A percentile compares a stretch with the other conserved stretches of the same genome.
Conservation (phyloP, 2,113 vertebrate species). For the Cyanoliseus patagonus region DNA sequence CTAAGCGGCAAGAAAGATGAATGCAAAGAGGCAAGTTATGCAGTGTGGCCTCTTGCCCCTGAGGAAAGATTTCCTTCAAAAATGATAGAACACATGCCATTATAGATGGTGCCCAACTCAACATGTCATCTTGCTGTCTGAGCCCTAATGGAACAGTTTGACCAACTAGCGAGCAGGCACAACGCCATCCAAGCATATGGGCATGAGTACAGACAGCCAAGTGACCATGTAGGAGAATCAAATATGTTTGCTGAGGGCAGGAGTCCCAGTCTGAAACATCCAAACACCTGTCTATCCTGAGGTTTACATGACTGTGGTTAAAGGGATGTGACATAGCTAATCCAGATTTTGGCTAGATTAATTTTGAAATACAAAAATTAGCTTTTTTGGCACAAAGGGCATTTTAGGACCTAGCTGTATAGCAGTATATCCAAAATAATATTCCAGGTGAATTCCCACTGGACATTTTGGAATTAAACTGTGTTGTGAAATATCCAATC, state of each 20-base stretch:
- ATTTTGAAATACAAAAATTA: constrained; percentile 64
- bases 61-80: not conserved
- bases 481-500: not conserved
- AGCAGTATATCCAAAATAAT: not conserved
- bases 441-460: not conserved
- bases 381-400: constrained; percentile 25
- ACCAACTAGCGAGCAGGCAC: constrained; percentile 59
- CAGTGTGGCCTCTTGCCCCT: not conserved
- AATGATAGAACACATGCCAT: not conserved
- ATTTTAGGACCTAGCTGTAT: not conserved
- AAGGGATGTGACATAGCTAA: constrained; percentile 71
- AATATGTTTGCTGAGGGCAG: constrained; percentile 76
- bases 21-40: not conserved
- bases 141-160: constrained; percentile 30
- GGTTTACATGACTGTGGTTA: constrained; percentile 70
- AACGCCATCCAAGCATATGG: constrained; percentile 76
- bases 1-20: not conserved
- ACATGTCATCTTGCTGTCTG: constrained; percentile 5
- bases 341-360: constrained; percentile 62
- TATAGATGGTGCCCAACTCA: not conserved
- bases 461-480: not conserved
- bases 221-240: constrained; percentile 77
- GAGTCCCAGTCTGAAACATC: constrained; percentile 70
- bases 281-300: constrained; percentile 76
- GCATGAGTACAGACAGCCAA: constrained; percentile 61